phyloP scores from a whole-genome alignment of 2,797 vertebrate species.

The Anisognathus igniventris region DNA sequence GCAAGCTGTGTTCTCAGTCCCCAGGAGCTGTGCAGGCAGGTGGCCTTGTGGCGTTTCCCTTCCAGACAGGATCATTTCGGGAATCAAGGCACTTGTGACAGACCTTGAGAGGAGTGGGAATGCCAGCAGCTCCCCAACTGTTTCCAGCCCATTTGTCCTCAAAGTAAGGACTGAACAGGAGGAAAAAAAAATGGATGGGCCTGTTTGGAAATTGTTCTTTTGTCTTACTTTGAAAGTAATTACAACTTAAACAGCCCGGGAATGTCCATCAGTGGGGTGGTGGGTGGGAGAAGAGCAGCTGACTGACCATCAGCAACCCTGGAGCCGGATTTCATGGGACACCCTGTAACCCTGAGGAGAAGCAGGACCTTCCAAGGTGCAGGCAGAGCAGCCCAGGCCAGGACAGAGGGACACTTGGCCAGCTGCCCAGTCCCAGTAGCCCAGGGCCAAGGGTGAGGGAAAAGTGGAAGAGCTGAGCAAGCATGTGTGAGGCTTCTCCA shows the following conservation, averaged over 20 bases:
- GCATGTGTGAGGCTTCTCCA: background rate
- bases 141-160: background rate
- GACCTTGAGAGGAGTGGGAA: background rate
- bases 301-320: background rate
- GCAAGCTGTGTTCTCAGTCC: background rate
- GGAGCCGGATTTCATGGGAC: background rate
- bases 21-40: background rate
- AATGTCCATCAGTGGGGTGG: background rate
- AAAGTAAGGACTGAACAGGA: background rate
- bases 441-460: background rate
- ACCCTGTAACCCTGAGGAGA: background rate
- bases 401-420: background rate
- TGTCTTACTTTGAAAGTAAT: background rate
- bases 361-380: background rate
- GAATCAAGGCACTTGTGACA: background rate
- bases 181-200: background rate
- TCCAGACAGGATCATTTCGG: background rate
- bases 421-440: background rate
- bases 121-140: background rate
- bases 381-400: background rate
- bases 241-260: background rate
- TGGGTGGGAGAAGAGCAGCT: background rate
- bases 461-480: background rate
- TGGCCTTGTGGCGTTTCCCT: background rate
- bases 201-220: background rate